Percentiles rank a stretch among this genome's conserved stretches.
Evolutionary conservation across 1,140 invertebrate species (phyloP).

Genomic region (Heliconius eleuchia): DNA sequence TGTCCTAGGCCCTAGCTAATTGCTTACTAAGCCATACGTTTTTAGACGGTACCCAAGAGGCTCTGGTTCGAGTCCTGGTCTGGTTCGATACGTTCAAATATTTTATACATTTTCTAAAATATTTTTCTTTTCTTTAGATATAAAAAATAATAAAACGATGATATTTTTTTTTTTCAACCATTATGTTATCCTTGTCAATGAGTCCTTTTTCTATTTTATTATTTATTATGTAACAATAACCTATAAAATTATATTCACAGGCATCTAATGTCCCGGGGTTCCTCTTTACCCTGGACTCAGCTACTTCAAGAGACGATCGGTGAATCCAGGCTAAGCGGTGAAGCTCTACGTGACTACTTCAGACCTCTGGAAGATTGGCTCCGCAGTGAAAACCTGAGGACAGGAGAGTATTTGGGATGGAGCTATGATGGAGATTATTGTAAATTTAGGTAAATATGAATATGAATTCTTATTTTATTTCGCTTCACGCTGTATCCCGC

Average conservation of each 20-base stretch:
- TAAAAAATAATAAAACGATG: too few species aligned
- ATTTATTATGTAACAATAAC: neutral
- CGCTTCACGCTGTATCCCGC: too few species aligned
- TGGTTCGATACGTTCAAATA: too few species aligned
- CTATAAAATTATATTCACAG: conserved; percentile 72
- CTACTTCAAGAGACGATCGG: conserved; percentile 90
- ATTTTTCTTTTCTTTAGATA: too few species aligned
- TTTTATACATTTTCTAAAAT: too few species aligned
- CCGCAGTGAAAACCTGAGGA: conserved; percentile 89
- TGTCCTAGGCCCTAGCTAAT: too few species aligned
- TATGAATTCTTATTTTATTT: too few species aligned
- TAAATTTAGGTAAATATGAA: conserved; percentile 82
- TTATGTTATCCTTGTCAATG: too few species aligned
- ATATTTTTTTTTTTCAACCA: too few species aligned
- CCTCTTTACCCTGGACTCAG: conserved; percentile 93
- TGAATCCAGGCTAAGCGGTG: conserved; percentile 89
- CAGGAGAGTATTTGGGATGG: conserved; percentile 91
- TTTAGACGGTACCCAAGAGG: too few species aligned
- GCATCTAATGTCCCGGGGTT: conserved; percentile 91
- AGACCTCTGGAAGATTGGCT: conserved; percentile 95
- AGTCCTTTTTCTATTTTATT: neutral
- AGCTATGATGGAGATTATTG: conserved; percentile 93
- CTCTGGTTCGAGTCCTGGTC: too few species aligned
- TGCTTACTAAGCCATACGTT: too few species aligned
- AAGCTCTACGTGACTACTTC: conserved; percentile 96